Evolutionary conservation across 2,113 vertebrate species (phyloP).

Genomic region (Paralichthys olivaceus): DNA sequence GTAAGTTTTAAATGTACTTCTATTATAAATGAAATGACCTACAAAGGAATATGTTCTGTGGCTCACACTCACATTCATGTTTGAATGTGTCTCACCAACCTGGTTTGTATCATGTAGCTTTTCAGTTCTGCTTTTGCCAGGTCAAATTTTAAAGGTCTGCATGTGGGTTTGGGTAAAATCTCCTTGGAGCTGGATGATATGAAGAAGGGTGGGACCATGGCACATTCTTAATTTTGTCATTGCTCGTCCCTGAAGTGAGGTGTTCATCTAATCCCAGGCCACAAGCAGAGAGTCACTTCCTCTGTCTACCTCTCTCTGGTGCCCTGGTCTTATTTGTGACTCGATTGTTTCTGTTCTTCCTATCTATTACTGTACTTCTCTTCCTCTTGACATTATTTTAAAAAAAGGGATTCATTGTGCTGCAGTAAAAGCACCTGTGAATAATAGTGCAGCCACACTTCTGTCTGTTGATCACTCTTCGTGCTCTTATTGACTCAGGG

Average conservation of each 20-base stretch:
- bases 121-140: slow-evolving; percentile 57
- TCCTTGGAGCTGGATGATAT: slow-evolving; percentile 46
- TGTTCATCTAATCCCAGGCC: slow-evolving; percentile 56
- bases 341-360: slow-evolving; percentile 73
- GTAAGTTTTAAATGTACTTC: not conserved
- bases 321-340: slow-evolving; percentile 57
- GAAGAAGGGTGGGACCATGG: slow-evolving; percentile 55
- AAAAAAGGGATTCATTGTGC: slow-evolving; percentile 55
- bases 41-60: slow-evolving; percentile 34
- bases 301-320: slow-evolving; percentile 35
- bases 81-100: slow-evolving; percentile 42
- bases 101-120: slow-evolving; percentile 44
- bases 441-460: slow-evolving; percentile 40
- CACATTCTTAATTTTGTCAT: slow-evolving; percentile 10
- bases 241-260: slow-evolving; percentile 13
- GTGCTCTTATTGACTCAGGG: slow-evolving; percentile 47
- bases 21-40: not conserved
- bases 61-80: slow-evolving; percentile 34
- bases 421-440: slow-evolving; percentile 58
- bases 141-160: slow-evolving; percentile 42
- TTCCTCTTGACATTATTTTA: slow-evolving; percentile 66
- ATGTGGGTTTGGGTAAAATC: slow-evolving; percentile 45
- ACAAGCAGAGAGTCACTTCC: slow-evolving; percentile 51
- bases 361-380: slow-evolving; percentile 69
- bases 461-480: slow-evolving; percentile 36